A percentile compares a stretch with the other conserved stretches of the same genome.
Conservation (phyloP, 2,797 vertebrate genomes). For the Micropoecilia bifurca region DNA sequence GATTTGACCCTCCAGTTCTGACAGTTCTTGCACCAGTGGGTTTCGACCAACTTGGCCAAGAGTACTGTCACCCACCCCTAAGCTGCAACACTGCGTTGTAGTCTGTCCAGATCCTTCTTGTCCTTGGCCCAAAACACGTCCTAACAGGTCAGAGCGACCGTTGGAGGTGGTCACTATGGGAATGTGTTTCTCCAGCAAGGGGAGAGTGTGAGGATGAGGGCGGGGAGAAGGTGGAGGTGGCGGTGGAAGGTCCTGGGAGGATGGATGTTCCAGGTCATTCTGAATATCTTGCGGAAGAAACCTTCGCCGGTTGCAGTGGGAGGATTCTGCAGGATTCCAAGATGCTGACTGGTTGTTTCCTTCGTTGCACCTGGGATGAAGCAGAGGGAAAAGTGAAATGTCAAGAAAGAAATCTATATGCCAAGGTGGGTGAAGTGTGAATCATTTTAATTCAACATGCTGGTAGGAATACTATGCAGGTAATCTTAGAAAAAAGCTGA, state of each 20-base stretch:
- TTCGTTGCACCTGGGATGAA: conserved; percentile 84
- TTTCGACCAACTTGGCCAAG: conserved; percentile 72
- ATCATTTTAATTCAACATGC: conserved; percentile 11
- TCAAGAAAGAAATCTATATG: conserved; percentile 9
- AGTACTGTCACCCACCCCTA: conserved; percentile 53
- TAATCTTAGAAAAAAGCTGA: conserved; percentile 2
- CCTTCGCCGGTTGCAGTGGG: conserved; percentile 83
- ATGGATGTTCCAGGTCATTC: conserved; percentile 80
- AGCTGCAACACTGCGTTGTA: conserved; percentile 44
- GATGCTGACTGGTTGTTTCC: conserved; percentile 86
- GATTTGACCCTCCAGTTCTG: conserved; percentile 94
- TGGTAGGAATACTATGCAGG: background rate
- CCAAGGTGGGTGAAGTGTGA: background rate
- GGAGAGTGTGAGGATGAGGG: conserved; percentile 67
- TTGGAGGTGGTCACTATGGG: conserved; percentile 87
- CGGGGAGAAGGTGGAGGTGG: conserved; percentile 55
- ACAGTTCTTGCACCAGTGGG: conserved; percentile 90
- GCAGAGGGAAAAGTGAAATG: conserved; percentile 25
- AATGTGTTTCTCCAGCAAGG: conserved; percentile 82
- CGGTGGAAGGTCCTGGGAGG: conserved; percentile 82
- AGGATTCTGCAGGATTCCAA: conserved; percentile 85
- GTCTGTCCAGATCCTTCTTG: conserved; percentile 45
- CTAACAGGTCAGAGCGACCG: conserved; percentile 87
- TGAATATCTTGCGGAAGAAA: conserved; percentile 83
- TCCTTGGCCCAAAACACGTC: conserved; percentile 70